These are phyloP conservation scores for Oophaga pumilio DNA, from an alignment of 2,113 vertebrate genomes.

Conservation along the genomic window DNA sequence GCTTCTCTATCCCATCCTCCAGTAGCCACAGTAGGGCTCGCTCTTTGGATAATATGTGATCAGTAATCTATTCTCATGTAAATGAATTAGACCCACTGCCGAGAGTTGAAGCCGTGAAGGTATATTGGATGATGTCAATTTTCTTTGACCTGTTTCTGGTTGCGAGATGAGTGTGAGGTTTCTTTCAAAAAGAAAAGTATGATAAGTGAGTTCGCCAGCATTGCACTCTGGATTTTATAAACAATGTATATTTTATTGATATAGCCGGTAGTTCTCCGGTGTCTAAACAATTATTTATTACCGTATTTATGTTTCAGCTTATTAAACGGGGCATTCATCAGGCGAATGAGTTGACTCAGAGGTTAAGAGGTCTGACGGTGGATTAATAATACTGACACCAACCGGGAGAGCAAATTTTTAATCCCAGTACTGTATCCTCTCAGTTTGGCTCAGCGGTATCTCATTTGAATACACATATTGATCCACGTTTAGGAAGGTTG, in stretches of 20 bases:
- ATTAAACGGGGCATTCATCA: slow-evolving; percentile 22
- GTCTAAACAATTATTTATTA: slow-evolving; percentile 36
- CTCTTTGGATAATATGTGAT: slow-evolving; percentile 49
- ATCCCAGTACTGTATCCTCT: neutral
- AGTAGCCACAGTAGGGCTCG: slow-evolving; percentile 44
- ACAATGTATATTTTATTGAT: slow-evolving; percentile 39
- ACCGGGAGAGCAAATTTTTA: neutral
- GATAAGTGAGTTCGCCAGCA: slow-evolving; percentile 39
- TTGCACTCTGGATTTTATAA: slow-evolving; percentile 37
- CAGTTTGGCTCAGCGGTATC: neutral
- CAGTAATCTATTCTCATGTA: slow-evolving; percentile 53
- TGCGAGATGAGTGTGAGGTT: slow-evolving; percentile 5
- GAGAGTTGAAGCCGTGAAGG: slow-evolving; percentile 32
- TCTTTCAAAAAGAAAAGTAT: slow-evolving; percentile 23
- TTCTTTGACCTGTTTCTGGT: slow-evolving; percentile 44
- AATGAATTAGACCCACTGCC: slow-evolving; percentile 45
- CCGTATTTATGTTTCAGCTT: slow-evolving; percentile 18
- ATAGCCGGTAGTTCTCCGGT: neutral
- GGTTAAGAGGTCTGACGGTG: slow-evolving; percentile 4
- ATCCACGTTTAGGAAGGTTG: neutral
- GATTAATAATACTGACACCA: neutral
- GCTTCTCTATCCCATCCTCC: slow-evolving; percentile 36
- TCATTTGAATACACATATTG: neutral
- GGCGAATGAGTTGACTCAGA: slow-evolving; percentile 32
- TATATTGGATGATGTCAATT: slow-evolving; percentile 44